Percentiles rank a stretch among this genome's conserved stretches.
These are phyloP conservation scores for Scomber colias DNA, from an alignment of 2,113 vertebrate genomes.

Conservation along the genomic window DNA sequence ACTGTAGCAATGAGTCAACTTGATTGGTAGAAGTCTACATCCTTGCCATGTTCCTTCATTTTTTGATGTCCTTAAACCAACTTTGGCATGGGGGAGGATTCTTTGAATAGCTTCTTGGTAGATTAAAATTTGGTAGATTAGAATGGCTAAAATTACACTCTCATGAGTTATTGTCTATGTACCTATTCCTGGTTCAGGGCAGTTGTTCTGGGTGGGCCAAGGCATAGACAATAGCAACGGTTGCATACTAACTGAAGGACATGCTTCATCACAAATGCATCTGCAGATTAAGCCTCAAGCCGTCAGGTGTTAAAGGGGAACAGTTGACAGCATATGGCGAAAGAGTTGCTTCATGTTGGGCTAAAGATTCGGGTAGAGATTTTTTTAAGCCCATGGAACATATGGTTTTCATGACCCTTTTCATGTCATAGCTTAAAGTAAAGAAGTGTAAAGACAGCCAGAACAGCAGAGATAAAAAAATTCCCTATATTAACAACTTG, in stretches of 20 bases:
- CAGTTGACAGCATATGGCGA: background rate
- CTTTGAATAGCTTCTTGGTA: conserved; percentile 57
- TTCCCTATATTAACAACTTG: too few relatives aligned
- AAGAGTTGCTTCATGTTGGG: background rate
- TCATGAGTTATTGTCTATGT: conserved; percentile 50
- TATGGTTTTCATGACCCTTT: background rate
- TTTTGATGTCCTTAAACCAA: conserved; percentile 36
- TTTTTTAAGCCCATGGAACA: background rate
- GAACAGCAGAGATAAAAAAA: too few relatives aligned
- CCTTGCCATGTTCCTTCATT: conserved; percentile 32
- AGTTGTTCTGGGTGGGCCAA: conserved; percentile 50
- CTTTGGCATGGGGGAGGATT: conserved; percentile 52
- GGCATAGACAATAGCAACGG: conserved; percentile 62
- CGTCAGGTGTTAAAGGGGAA: conserved; percentile 29
- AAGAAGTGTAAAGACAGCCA: too few relatives aligned
- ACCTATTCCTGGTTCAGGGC: conserved; percentile 70
- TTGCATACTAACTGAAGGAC: conserved; percentile 40
- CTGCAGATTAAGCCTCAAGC: conserved; percentile 14
- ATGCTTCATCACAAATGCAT: conserved; percentile 28
- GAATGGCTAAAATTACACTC: conserved; percentile 63
- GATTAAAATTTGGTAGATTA: conserved; percentile 47
- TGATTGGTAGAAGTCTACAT: conserved; percentile 20
- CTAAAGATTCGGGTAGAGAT: background rate
- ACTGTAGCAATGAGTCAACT: conserved; percentile 10
- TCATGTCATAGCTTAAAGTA: too few relatives aligned